A percentile compares a stretch with the other conserved stretches of the same genome.
phyloP scores from a whole-genome alignment of 2,797 vertebrate species.

The Dryobates pubescens region DNA sequence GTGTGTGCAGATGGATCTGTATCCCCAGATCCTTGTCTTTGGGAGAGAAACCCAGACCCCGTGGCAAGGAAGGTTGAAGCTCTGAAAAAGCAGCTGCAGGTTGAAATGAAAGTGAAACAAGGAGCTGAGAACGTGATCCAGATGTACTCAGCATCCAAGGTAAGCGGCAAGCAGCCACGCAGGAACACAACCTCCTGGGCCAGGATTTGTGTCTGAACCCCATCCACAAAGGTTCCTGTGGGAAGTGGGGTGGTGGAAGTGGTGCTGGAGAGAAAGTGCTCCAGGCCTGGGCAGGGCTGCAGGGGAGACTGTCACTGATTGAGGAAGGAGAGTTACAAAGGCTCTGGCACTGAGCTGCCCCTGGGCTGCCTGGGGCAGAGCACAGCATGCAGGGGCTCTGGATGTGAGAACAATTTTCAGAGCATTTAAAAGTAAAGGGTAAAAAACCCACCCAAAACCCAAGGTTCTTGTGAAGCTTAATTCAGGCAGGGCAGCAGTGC shows the following conservation, averaged over 20 bases:
- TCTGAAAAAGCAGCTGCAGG: slow-evolving; percentile 90
- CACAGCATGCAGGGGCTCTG: not conserved
- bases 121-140: slow-evolving; percentile 96
- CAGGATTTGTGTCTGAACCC: not conserved
- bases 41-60: slow-evolving; percentile 81
- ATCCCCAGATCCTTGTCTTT: slow-evolving; percentile 79
- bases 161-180: slow-evolving; percentile 54
- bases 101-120: slow-evolving; percentile 95
- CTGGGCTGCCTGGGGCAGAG: not conserved
- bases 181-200: not conserved
- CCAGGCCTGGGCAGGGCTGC: not conserved
- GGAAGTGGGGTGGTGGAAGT: not conserved
- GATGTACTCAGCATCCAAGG: slow-evolving; percentile 89
- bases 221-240: not conserved
- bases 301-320: not conserved
- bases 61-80: slow-evolving; percentile 81
- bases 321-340: not conserved
- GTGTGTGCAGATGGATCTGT: slow-evolving; percentile 66
- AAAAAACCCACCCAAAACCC: no score
- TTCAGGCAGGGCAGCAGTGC: not conserved
- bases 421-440: not conserved
- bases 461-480: not conserved
- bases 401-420: not conserved
- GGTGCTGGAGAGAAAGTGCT: not conserved
- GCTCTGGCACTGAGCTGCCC: not conserved